Percentiles rank a stretch among this genome's conserved stretches.
These are phyloP conservation scores for Phocoena phocoena DNA, from an alignment of 2,113 vertebrate genomes.

Conservation along the genomic window DNA sequence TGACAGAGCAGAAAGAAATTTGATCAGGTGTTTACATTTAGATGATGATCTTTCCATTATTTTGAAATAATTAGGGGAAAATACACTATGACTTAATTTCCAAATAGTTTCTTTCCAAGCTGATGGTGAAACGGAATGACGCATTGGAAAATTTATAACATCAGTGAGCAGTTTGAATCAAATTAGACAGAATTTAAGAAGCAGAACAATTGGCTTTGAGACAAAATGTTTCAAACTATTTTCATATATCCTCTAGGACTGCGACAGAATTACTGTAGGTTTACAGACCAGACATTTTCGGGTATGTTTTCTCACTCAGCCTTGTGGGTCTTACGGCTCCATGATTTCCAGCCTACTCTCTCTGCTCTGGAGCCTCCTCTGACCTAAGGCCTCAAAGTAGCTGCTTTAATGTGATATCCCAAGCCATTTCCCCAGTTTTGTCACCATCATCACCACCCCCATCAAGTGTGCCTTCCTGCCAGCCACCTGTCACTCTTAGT, in stretches of 20 bases:
- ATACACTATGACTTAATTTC: neutral
- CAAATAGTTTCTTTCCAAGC: slow-evolving; percentile 37
- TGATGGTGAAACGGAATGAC: neutral
- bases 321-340: neutral
- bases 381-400: neutral
- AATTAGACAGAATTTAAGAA: neutral
- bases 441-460: too few species aligned
- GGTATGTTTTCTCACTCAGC: neutral
- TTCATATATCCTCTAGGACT: neutral
- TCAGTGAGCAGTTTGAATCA: neutral
- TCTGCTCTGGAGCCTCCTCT: neutral
- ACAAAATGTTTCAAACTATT: neutral
- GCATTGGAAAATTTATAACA: neutral
- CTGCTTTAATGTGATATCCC: neutral
- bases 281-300: neutral
- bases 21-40: neutral
- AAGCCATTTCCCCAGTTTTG: neutral
- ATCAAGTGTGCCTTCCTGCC: neutral
- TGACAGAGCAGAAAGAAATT: neutral
- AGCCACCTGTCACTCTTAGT: neutral
- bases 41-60: neutral
- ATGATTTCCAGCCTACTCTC: neutral
- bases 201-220: neutral
- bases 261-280: neutral
- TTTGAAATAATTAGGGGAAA: neutral